These are phyloP conservation scores for Butorides virescens DNA, from an alignment of 2,113 vertebrate species.

Conservation along the genomic window DNA sequence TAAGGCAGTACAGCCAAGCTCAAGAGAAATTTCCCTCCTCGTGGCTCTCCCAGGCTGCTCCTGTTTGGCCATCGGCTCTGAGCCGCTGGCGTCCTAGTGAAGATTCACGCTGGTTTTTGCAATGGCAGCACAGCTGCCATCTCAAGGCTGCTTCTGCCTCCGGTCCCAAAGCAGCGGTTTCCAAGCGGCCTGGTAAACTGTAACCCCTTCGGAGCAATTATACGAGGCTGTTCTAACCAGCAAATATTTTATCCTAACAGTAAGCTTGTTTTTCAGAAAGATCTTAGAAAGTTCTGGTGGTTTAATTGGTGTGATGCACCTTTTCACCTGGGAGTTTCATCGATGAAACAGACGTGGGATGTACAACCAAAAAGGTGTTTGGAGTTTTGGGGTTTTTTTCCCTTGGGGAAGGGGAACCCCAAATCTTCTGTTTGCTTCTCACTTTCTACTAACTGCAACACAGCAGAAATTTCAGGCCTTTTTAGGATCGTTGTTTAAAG, in stretches of 20 bases:
- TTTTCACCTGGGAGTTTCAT: not conserved
- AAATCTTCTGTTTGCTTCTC: not conserved
- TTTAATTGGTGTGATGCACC: not conserved
- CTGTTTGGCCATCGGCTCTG: not conserved
- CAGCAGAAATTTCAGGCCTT: not conserved
- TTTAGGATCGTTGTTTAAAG: not conserved
- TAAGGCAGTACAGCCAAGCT: not conserved
- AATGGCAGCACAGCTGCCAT: not conserved
- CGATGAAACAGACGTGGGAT: not conserved
- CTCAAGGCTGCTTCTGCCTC: not conserved
- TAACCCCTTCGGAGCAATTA: slow-evolving; percentile 36
- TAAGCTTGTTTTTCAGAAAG: not conserved
- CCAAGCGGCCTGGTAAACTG: not conserved
- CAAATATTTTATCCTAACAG: not conserved
- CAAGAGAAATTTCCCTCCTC: not conserved
- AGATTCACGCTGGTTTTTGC: not conserved
- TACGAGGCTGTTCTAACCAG: not conserved
- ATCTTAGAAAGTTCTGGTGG: not conserved
- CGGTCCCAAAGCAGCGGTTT: not conserved
- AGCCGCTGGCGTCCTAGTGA: not conserved
- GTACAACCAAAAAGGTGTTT: not conserved
- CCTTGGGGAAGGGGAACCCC: not conserved
- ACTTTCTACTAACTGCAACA: not conserved
- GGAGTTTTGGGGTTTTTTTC: not conserved
- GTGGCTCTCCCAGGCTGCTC: not conserved